A percentile compares a stretch with the other conserved stretches of the same genome.
Conservation (phyloP, 1,140 invertebrate species). For the Drosophila saltans region DNA sequence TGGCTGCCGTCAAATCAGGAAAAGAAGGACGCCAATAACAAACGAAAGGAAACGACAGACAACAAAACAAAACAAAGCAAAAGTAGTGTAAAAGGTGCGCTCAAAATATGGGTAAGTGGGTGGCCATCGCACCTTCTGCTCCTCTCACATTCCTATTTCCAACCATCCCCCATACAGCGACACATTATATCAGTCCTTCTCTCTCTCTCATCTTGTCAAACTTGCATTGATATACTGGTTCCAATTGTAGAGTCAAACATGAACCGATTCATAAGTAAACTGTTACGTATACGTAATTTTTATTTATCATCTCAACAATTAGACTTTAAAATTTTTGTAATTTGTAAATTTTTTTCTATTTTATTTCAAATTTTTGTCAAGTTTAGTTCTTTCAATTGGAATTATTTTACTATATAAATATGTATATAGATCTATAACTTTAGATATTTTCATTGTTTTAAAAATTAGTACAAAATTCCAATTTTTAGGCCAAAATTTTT, state of each 20-base stretch:
- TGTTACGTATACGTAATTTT: neutral
- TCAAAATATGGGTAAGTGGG: constrained; percentile 74
- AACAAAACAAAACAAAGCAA: constrained; percentile 37
- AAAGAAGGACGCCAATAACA: constrained; percentile 33
- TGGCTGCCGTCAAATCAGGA: constrained; percentile 21
- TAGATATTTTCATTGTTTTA: neutral
- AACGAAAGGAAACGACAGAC: constrained; percentile 26
- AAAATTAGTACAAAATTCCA: neutral
- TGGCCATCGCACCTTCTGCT: constrained; percentile 10
- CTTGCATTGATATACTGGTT: constrained; percentile 47
- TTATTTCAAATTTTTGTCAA: too few species aligned
- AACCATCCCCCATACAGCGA: neutral
- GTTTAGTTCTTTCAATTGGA: too few species aligned
- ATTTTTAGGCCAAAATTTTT: neutral
- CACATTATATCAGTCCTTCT: neutral
- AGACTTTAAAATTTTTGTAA: neutral
- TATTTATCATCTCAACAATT: neutral
- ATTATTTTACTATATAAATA: too few species aligned
- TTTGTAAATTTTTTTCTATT: too few species aligned
- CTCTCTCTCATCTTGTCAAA: constrained; percentile 40
- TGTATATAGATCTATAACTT: neutral
- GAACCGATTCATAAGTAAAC: neutral
- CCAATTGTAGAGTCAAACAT: neutral
- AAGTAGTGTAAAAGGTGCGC: constrained; percentile 61
- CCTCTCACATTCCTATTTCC: neutral